Percentiles rank a stretch among this genome's conserved stretches.
Conservation (phyloP, 1,140 invertebrate species). For the Pogonognathellus flavescens region DNA sequence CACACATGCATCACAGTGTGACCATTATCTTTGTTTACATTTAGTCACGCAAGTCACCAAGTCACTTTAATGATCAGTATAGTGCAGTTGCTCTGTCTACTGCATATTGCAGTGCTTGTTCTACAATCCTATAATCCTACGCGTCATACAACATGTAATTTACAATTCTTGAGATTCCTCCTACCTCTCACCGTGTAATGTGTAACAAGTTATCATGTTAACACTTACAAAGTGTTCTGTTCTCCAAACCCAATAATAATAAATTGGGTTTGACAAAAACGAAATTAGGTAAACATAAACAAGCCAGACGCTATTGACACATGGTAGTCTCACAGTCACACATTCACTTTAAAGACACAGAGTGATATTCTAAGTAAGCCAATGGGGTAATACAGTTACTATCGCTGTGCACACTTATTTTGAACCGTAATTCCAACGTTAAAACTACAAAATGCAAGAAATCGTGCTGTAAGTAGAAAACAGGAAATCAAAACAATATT, state of each 20-base stretch:
- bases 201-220: background rate
- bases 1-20: too few species aligned
- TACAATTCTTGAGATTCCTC: too few species aligned
- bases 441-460: background rate
- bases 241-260: background rate
- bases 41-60: background rate
- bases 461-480: constrained; percentile 15
- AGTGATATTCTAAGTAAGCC: background rate
- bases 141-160: too few species aligned
- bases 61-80: background rate
- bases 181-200: background rate
- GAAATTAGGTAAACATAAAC: background rate
- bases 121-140: too few species aligned
- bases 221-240: background rate
- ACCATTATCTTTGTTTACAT: background rate
- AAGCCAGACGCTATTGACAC: background rate
- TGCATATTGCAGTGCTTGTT: too few species aligned
- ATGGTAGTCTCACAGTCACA: background rate
- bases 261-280: constrained; percentile 27
- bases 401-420: background rate
- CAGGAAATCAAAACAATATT: constrained; percentile 30
- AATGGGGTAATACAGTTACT: background rate
- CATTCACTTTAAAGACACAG: too few species aligned
- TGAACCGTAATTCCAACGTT: background rate
- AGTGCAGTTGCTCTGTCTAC: too few species aligned